Base-by-base conservation (phyloP, 1,140 invertebrate genomes). In the Drosophila prosaltans region DNA sequence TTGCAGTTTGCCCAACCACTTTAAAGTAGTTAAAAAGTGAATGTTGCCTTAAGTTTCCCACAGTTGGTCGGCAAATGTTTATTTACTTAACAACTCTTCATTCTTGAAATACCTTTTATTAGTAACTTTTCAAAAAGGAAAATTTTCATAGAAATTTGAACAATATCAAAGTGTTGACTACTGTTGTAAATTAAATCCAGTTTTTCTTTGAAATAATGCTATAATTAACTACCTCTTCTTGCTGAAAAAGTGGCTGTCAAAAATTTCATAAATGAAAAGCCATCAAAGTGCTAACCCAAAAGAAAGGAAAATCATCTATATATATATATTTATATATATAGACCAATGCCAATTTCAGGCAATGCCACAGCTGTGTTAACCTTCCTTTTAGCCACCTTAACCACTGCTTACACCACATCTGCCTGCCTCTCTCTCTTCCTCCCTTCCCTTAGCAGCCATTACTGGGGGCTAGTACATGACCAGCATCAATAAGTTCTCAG, bases 191-290 rank as follows among this genome's bases (percentile, higher is more conserved):
- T 43, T 10, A 24, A 51, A 51, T 51, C 24, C 21, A 51, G 21
- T 26, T 36, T 26, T 36, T 10, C 45, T 1, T 8, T 10, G 45
- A 51, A 51, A 51, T 51, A 51, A 51, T 26, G 21, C 21, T 51
- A 10, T 51, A 51, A 51, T 51, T 51, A 51, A 51, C 21, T 51
- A 51, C 9, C 9, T 26, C 0, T 26, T 51, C 7, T 51, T 24
- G 21, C 6, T 1, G 8, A 9, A 51, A 65, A 72, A 78, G 67
- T 70, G 77, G 61, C 80, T 86, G 82, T 83, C 80, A 83, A 71
- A 83, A 76, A 80, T 72, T 81, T 73, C 69, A 69, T 77, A 77
- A 89, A 88, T 80, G 80, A 88, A 81, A 88, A 83, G 79, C 79
- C 71, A 76, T 82, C 78, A 86, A 86, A 79, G 78, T 75, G 83